Conservation (phyloP, 2,888 invertebrate genomes). For the Rambutsinella grinnellia region DNA sequence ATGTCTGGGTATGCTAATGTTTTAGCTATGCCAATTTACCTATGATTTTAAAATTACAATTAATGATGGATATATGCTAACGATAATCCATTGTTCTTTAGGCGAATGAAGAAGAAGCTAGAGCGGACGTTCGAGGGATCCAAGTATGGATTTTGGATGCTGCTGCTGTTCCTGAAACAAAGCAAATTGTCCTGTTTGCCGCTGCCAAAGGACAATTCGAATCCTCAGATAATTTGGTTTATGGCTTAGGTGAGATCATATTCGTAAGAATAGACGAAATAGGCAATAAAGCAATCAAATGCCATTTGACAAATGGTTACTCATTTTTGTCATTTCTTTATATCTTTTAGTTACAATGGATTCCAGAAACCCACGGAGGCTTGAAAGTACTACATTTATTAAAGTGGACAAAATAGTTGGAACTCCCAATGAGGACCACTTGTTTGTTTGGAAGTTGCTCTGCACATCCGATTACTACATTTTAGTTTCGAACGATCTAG, state of each 20-base stretch:
- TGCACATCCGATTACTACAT: slow-evolving; percentile 50
- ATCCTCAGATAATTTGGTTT: slow-evolving; percentile 56
- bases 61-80: background rate
- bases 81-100: background rate
- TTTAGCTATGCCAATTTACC: background rate
- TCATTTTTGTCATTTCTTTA: slow-evolving; percentile 15
- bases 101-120: slow-evolving; percentile 21
- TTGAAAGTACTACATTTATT: slow-evolving; percentile 42
- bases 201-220: slow-evolving; percentile 61
- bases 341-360: slow-evolving; percentile 62
- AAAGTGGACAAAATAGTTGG: slow-evolving; percentile 47
- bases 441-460: slow-evolving; percentile 61
- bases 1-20: slow-evolving; percentile 76
- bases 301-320: background rate
- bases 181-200: slow-evolving; percentile 58
- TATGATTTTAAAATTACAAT: background rate
- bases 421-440: slow-evolving; percentile 51
- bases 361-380: slow-evolving; percentile 42
- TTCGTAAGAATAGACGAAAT: background rate
- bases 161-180: slow-evolving; percentile 36
- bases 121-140: slow-evolving; percentile 56
- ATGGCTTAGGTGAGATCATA: slow-evolving; percentile 58
- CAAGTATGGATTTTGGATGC: slow-evolving; percentile 62
- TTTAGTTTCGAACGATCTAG: slow-evolving; percentile 53
- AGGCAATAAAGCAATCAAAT: background rate